A percentile compares a stretch with the other conserved stretches of the same genome.
phyloP scores from a whole-genome alignment of 2,888 invertebrate genomes.

The Balanococcus diminutus region DNA sequence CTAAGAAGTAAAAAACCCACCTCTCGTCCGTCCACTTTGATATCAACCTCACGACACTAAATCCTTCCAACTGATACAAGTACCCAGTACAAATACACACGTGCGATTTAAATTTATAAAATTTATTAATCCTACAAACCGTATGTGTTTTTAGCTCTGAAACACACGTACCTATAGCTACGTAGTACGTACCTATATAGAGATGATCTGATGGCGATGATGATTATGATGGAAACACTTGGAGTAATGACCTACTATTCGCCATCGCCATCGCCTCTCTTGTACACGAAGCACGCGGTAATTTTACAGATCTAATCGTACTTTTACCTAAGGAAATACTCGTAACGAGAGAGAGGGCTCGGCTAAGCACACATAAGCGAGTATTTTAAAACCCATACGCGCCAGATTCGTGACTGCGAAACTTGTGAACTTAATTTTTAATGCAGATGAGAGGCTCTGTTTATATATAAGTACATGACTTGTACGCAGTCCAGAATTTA shows the following conservation, averaged over 20 bases:
- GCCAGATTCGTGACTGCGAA: conserved; percentile 21
- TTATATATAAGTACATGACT: conserved; percentile 4
- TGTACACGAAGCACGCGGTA: background rate
- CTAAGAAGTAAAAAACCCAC: background rate
- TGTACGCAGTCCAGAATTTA: background rate
- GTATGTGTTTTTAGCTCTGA: background rate
- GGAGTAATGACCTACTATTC: conserved; percentile 15
- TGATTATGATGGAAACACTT: background rate
- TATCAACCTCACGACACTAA: background rate
- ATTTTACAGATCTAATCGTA: conserved; percentile 21
- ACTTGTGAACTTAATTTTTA: conserved; percentile 29
- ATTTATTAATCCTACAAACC: background rate
- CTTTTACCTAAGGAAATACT: conserved; percentile 23
- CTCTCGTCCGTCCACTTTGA: too few species aligned
- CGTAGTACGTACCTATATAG: background rate
- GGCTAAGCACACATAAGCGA: background rate
- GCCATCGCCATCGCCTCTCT: too few species aligned
- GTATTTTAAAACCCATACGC: background rate
- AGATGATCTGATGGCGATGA: background rate
- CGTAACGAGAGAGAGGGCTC: background rate
- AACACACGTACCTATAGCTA: background rate
- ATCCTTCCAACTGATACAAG: too few species aligned
- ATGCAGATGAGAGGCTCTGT: background rate
- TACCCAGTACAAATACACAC: background rate
- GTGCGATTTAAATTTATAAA: background rate